Conservation (phyloP, 2,113 vertebrate genomes). For the Calypte anna region DNA sequence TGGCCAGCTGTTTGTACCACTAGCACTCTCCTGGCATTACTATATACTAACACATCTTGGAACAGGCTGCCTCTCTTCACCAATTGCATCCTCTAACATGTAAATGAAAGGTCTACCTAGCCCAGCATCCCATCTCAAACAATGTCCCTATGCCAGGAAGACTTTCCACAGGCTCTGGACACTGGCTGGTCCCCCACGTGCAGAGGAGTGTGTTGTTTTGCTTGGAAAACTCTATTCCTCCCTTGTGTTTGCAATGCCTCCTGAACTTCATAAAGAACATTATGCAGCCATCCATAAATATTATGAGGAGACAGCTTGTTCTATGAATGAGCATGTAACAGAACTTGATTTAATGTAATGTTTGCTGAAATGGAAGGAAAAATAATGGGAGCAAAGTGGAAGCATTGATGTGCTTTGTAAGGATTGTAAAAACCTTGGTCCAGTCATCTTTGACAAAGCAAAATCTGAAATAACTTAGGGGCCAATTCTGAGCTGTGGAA, state of each 20-base stretch:
- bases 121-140: neutral
- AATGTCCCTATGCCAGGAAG: neutral
- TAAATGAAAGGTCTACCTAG: neutral
- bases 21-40: accelerated
- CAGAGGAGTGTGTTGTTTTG: accelerated
- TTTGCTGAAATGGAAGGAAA: neutral
- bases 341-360: neutral
- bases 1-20: neutral
- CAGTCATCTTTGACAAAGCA: neutral
- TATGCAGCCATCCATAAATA: neutral
- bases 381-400: neutral
- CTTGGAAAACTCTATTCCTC: neutral
- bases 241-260: neutral
- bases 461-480: neutral
- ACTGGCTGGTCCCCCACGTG: accelerated
- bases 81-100: neutral
- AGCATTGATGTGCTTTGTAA: neutral
- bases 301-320: slow-evolving; percentile 1
- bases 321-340: neutral
- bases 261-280: neutral
- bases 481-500: neutral
- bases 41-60: neutral
- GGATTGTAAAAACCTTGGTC: neutral
- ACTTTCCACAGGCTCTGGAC: neutral
- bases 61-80: neutral